Evolutionary conservation across 2,888 invertebrate genomes (phyloP).

Genomic region (Notodonta ziczac): DNA sequence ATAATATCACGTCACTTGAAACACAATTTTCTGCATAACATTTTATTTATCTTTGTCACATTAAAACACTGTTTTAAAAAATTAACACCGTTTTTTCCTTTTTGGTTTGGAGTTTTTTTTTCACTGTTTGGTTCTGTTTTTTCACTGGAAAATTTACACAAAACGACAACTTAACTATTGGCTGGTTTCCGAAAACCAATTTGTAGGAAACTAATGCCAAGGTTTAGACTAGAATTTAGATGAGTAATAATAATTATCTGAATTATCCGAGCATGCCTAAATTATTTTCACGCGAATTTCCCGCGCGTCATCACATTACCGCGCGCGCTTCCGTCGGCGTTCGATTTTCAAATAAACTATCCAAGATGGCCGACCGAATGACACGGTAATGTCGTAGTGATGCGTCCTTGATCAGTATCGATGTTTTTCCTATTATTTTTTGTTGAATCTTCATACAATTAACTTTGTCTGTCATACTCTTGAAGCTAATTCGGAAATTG

Average conservation of each 20-base stretch:
- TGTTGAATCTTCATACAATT: not conserved
- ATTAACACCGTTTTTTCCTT: too few relatives aligned
- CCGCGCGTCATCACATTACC: slow-evolving; percentile 50
- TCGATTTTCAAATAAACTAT: slow-evolving; percentile 79
- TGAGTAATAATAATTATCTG: too few relatives aligned
- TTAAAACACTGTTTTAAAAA: not conserved
- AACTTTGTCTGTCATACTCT: not conserved
- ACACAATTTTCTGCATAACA: not conserved
- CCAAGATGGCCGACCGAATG: slow-evolving; percentile 72
- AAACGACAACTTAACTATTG: too few relatives aligned
- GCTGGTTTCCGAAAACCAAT: too few relatives aligned
- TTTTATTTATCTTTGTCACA: not conserved
- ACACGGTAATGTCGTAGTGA: slow-evolving; percentile 60
- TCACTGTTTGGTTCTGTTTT: too few relatives aligned
- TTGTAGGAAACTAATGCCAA: too few relatives aligned
- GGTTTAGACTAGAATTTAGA: too few relatives aligned
- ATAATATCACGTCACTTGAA: not conserved
- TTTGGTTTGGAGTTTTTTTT: too few relatives aligned
- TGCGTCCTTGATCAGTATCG: slow-evolving; percentile 43
- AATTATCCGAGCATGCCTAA: too few relatives aligned
- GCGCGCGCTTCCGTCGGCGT: slow-evolving; percentile 69
- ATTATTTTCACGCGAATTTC: slow-evolving; percentile 35
- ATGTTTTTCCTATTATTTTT: slow-evolving; percentile 26
- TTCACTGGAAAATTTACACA: too few relatives aligned
- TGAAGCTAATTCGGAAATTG: too few relatives aligned